Evolutionary conservation across 2,797 vertebrate genomes (phyloP), one percentile per base, ranked within the genome.

Genomic region (Podarcis lilfordi): DNA sequence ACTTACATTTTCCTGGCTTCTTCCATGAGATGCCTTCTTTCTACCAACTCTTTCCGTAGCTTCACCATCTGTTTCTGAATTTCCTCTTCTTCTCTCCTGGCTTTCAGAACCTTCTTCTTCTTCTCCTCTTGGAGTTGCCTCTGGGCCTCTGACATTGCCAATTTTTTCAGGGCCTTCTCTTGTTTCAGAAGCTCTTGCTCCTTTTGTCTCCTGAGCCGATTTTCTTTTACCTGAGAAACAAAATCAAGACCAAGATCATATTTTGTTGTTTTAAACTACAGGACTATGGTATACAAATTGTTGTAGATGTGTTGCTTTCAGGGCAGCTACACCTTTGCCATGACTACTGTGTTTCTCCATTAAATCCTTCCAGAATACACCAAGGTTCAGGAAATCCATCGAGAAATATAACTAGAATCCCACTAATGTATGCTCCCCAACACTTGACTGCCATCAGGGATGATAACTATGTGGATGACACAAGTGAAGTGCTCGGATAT

Each of bases 21-120:
- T 94, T 96, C 97, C 93, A 97, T 91, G 4, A 93, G 92, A 84
- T 40, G 91, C 92, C 96, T 97, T 92, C 96, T 97, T 91, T 98
- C 98, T 89, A 97, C 96, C 95, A 98, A 98, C 94, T 98, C 97
- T 45, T 97, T 98, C 77, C 97, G 96, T 85, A 99, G 96, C 87
- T 96, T 97, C 91, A 98, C 97, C 97, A 98, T 97, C 96, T 98
- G 98, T 94, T 97, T 97, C 92, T 98, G 98, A 88, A 99, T 96
- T 89, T 97, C 96, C 86, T 98, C 97, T 76, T 98, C 98, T 87
- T 98, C 97, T 89, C 95, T 97, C 85, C 91, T 96, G 76, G 95
- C 96, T 92, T 98, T 96, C 93, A 97, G 93, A 37, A 90, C 97
- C 92, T 96, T 98, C 93, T 91, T 98, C 85, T 81, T 96, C 81